Conservation (phyloP, 2,888 invertebrate genomes). For the Achlya flavicornis region DNA sequence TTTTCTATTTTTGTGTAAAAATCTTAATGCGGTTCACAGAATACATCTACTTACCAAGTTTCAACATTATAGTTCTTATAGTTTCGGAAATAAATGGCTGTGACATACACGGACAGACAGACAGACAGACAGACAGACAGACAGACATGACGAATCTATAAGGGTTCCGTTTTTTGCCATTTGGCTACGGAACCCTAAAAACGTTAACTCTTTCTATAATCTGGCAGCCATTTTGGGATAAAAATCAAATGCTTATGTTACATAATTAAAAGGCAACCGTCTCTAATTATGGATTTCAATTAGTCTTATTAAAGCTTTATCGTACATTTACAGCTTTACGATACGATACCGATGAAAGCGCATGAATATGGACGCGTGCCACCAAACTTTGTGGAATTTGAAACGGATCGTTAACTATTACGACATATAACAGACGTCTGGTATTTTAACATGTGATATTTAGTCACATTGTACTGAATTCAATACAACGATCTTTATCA, state of each 20-base stretch:
- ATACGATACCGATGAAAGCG: constrained; percentile 13
- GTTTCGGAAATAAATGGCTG: too few relatives aligned
- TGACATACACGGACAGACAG: too few relatives aligned
- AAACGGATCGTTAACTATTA: constrained; percentile 33
- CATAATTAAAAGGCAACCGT: background rate
- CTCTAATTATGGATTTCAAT: background rate
- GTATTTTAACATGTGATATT: constrained; percentile 15
- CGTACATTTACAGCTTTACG: background rate
- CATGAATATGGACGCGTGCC: constrained; percentile 25
- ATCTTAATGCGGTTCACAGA: too few relatives aligned
- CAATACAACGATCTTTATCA: constrained; percentile 40
- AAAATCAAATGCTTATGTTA: background rate
- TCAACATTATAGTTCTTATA: too few relatives aligned
- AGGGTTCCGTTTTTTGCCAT: too few relatives aligned
- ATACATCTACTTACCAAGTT: too few relatives aligned
- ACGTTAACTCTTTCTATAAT: background rate
- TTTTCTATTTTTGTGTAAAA: too few relatives aligned
- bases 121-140: too few relatives aligned
- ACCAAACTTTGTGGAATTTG: constrained; percentile 43
- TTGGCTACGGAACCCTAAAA: too few relatives aligned
- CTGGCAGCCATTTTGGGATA: background rate
- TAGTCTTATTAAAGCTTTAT: too few relatives aligned
- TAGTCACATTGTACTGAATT: constrained; percentile 33
- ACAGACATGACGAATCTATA: too few relatives aligned
- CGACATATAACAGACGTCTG: constrained; percentile 25